A percentile compares a stretch with the other conserved stretches of the same genome.
Conservation (phyloP, 2,113 vertebrate genomes). For the Pseudopodoces humilis region DNA sequence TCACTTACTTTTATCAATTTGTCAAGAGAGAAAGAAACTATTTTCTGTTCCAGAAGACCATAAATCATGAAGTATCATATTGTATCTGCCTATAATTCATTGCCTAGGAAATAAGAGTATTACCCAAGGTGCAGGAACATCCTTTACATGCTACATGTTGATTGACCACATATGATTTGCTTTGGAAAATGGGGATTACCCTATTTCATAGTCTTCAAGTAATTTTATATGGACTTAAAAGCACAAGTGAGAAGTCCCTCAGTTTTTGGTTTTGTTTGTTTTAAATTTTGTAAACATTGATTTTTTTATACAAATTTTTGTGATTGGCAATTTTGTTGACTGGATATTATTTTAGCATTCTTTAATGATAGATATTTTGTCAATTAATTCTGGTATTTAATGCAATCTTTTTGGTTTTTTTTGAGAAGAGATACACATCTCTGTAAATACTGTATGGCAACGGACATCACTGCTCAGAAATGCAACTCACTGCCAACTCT, state of each 20-base stretch:
- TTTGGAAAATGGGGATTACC: neutral
- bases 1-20: neutral
- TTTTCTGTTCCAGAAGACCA: neutral
- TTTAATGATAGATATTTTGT: neutral
- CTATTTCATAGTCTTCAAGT: neutral
- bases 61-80: neutral
- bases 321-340: neutral
- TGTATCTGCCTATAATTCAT: neutral
- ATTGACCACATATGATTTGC: neutral
- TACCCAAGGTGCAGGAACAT: neutral
- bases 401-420: neutral
- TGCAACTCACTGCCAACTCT: neutral
- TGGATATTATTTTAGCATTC: neutral
- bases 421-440: neutral
- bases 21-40: neutral
- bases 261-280: neutral
- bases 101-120: neutral
- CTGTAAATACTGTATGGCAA: neutral
- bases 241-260: neutral
- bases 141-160: neutral
- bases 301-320: neutral
- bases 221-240: neutral
- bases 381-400: neutral
- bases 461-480: neutral
- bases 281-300: neutral